Percentiles rank a stretch among this genome's conserved stretches.
Evolutionary conservation across 2,888 invertebrate species (phyloP).

Genomic region (Carpatolechia fugitivella): DNA sequence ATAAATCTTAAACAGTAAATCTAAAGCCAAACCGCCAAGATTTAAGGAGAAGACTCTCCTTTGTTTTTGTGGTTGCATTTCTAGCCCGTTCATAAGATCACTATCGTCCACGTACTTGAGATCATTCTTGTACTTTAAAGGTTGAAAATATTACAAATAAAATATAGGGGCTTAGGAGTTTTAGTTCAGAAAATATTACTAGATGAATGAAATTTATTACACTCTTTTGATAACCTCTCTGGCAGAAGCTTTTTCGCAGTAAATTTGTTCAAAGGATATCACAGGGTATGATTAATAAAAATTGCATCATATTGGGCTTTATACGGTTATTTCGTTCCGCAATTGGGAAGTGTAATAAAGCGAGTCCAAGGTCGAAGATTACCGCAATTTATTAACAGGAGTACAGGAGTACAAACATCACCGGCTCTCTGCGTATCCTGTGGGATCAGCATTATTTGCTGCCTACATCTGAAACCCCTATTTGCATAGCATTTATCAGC

Average conservation of each 20-base stretch:
- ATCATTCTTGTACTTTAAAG: conserved; percentile 27
- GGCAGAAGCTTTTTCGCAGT: background rate
- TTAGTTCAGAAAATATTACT: conserved; percentile 8
- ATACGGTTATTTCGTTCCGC: background rate
- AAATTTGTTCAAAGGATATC: background rate
- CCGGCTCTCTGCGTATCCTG: conserved; percentile 33
- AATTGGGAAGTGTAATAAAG: conserved; percentile 23
- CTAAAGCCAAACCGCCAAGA: conserved; percentile 29
- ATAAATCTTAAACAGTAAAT: conserved; percentile 34
- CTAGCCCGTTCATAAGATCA: conserved; percentile 31
- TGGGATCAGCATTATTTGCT: conserved; percentile 36
- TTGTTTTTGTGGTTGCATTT: conserved; percentile 23
- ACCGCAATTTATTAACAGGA: conserved; percentile 32
- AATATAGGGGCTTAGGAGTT: conserved; percentile 13
- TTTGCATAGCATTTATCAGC: conserved; percentile 57
- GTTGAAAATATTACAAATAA: conserved; percentile 18
- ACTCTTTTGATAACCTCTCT: conserved; percentile 4
- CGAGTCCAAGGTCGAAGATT: conserved; percentile 24
- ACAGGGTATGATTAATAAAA: conserved; percentile 4
- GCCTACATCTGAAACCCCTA: conserved; percentile 43
- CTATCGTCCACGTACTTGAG: conserved; percentile 32
- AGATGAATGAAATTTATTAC: conserved; percentile 14
- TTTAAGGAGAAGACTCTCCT: conserved; percentile 23
- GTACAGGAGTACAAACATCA: conserved; percentile 36
- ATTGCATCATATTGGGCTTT: background rate